Conservation (phyloP, 2,888 invertebrate species). For the Apodemia mormo region DNA sequence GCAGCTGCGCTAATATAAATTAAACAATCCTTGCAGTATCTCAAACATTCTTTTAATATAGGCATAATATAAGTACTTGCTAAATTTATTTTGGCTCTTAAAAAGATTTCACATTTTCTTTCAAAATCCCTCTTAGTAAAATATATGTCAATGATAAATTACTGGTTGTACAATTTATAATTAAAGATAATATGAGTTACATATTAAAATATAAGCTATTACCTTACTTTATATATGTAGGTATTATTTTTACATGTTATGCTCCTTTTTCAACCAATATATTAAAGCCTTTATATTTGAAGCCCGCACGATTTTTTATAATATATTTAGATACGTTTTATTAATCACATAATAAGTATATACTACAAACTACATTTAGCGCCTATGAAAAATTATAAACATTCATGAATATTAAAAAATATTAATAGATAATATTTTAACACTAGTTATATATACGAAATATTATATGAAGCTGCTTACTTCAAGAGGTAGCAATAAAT, state of each 20-base stretch:
- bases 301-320: slow-evolving; percentile 31
- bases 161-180: not conserved
- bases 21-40: no score
- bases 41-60: no score
- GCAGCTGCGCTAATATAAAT: no score
- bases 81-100: no score
- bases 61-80: no score
- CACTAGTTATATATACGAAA: no score
- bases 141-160: not conserved
- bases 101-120: not conserved
- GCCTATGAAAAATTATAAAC: not conserved
- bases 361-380: not conserved
- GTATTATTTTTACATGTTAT: not conserved
- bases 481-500: no score
- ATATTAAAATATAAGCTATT: not conserved
- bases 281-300: slow-evolving; percentile 26
- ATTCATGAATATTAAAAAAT: no score
- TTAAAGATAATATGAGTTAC: not conserved
- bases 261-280: slow-evolving; percentile 1
- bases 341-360: not conserved
- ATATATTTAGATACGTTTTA: not conserved
- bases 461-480: no score
- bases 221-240: not conserved
- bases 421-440: no score
- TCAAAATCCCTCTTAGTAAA: not conserved